phyloP scores from a whole-genome alignment of 2,797 vertebrate species.

The Cygnus olor region DNA sequence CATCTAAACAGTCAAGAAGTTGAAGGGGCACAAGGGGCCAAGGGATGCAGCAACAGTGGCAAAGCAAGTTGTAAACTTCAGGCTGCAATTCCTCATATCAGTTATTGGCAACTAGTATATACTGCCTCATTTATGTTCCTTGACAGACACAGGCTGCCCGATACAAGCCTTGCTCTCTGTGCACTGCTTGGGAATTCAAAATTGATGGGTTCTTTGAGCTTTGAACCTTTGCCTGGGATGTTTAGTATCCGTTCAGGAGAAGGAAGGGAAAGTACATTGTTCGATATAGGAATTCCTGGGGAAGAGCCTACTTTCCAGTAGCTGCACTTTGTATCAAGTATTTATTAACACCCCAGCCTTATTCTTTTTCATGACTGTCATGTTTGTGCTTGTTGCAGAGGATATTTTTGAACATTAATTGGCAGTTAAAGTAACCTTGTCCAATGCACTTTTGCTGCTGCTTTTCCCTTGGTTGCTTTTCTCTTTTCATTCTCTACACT shows the following conservation, averaged over 20 bases:
- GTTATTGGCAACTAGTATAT: not conserved
- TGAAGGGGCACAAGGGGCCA: not conserved
- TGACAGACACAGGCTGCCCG: not conserved
- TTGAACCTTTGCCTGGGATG: not conserved
- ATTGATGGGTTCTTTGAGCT: not conserved
- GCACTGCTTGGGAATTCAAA: not conserved
- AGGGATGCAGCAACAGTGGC: not conserved
- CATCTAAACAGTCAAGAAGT: not conserved
- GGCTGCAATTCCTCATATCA: not conserved
- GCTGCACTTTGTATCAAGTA: not conserved
- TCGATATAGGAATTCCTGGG: not conserved
- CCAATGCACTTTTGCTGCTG: slow-evolving; percentile 46
- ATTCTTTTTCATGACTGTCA: slow-evolving; percentile 29
- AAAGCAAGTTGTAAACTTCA: fast-evolving
- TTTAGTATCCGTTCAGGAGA: not conserved
- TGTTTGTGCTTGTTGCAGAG: slow-evolving; percentile 11
- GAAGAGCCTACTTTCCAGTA: not conserved
- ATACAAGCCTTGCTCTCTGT: not conserved
- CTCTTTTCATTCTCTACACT: slow-evolving; percentile 8
- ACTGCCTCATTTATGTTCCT: not conserved
- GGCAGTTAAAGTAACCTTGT: slow-evolving; percentile 58
- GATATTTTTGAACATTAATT: slow-evolving; percentile 61
- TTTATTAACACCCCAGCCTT: not conserved
- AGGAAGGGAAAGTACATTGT: not conserved
- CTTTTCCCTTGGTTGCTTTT: slow-evolving; percentile 54